These are phyloP conservation scores for Cerceris ruficornis DNA, from an alignment of 2,888 invertebrate species.

Conservation along the genomic window DNA sequence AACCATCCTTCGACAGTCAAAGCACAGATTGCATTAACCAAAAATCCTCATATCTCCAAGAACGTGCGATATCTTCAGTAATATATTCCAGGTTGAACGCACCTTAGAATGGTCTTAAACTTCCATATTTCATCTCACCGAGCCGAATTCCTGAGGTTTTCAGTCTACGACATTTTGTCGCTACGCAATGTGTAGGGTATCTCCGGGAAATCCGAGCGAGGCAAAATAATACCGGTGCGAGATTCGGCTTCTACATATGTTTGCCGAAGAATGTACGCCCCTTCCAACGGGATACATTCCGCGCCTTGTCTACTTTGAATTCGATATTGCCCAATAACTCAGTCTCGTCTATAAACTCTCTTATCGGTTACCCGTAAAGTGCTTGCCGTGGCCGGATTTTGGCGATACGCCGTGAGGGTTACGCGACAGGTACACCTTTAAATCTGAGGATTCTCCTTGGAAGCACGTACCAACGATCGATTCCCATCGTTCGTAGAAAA, in stretches of 20 bases:
- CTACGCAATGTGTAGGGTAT: no score
- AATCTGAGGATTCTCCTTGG: constrained; percentile 1
- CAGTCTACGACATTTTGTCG: no score
- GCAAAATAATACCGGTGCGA: neutral
- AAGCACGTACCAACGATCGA: constrained; percentile 24
- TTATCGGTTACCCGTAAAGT: constrained; percentile 54
- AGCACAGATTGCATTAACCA: no score
- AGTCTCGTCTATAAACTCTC: constrained; percentile 33
- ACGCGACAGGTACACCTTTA: constrained; percentile 43
- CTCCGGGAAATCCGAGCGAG: neutral
- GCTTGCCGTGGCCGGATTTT: constrained; percentile 37
- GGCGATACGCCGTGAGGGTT: neutral
- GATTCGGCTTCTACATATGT: constrained; percentile 1
- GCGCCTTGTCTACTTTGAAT: constrained; percentile 51
- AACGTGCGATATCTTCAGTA: no score
- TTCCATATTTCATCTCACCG: no score
- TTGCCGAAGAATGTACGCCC: constrained; percentile 6
- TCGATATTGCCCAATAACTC: constrained; percentile 67
- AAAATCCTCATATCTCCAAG: no score
- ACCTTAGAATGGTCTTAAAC: no score
- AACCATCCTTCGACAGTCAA: no score
- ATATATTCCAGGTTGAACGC: no score
- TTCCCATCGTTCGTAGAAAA: constrained; percentile 39
- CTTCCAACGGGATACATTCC: constrained; percentile 11
- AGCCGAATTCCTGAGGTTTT: no score